phyloP scores from a whole-genome alignment of 2,888 invertebrate species.

The Erpobdella octoculata region DNA sequence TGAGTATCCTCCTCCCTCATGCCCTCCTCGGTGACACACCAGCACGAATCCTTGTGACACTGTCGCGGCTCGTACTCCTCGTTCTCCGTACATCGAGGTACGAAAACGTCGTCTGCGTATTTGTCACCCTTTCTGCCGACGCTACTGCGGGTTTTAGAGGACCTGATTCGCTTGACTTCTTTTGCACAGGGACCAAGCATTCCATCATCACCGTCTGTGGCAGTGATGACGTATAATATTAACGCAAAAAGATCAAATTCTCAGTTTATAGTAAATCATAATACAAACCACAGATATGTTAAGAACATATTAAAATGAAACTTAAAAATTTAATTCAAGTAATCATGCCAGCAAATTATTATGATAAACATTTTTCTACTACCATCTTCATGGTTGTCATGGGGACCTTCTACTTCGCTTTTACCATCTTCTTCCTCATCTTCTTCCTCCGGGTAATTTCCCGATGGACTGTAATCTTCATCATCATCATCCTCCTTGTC shows the following conservation, averaged over 20 bases:
- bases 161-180: neutral
- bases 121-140: slow-evolving; percentile 7
- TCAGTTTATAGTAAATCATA: no score
- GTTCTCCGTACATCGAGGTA: neutral
- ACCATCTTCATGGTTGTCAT: neutral
- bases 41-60: slow-evolving; percentile 6
- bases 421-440: slow-evolving; percentile 15
- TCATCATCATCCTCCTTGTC: neutral
- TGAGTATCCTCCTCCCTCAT: neutral
- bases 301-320: no score
- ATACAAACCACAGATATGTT: no score
- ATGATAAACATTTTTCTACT: no score
- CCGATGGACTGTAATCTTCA: neutral
- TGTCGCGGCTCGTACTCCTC: slow-evolving; percentile 2
- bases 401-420: neutral
- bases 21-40: slow-evolving; percentile 10
- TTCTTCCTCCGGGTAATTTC: neutral
- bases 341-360: no score
- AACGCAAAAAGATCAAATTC: no score
- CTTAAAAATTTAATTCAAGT: no score
- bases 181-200: neutral
- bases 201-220: no score
- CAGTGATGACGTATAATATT: no score
- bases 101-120: neutral
- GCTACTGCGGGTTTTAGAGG: slow-evolving; percentile 2